Evolutionary conservation across 1,140 invertebrate genomes (phyloP), one percentile per base, ranked within the genome.

Genomic region (Neuroterus valhalla): DNA sequence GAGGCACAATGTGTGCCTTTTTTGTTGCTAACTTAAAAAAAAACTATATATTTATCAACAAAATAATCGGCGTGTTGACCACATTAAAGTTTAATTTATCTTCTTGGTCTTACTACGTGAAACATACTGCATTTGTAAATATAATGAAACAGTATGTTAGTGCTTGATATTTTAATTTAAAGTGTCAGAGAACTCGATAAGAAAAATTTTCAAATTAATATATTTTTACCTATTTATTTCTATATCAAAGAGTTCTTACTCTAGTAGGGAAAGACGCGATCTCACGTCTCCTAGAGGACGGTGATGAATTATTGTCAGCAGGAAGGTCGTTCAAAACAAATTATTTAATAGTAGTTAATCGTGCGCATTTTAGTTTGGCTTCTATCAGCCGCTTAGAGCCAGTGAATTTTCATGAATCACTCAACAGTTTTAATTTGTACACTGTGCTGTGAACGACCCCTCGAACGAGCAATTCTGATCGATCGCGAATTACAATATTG

Each of bases 281-380:
- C 19, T 12, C 23, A 23, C 23, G n/a, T n/a, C n/a, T 62, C 23
- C 3, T 26, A 62, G 10, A 38, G 31, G 31, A 38, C 31, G 31
- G 31, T 38, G 31, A 38, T 38, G 31, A 8, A 62, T 62, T 26
- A 50, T 55, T 15, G 31, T 62, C 3, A 62, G 23, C 52, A 62
- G 23, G 15, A 62, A 23, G 12, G 31, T 15, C 23, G 52, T 26
- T 62, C 26, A 8, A 14, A 38, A 38, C 8, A 6, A 38, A 38
- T 38, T 6, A 5, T 38, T 38, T 5, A 38, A 8, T 38, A 38
- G 6, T 38, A 0, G 4, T 38, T 5, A 48, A 11, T 42, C 48
- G 11, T 72, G 69, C 79, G 77, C 79, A 76, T 80, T 80, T 83
- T 81, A 80, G 81, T 80, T 81, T 79, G 76, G 79, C 79, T 82